These are phyloP conservation scores for Zoanthus sansibaricus DNA, from an alignment of 92 coral and sea anemone genomes.

Conservation along the genomic window DNA sequence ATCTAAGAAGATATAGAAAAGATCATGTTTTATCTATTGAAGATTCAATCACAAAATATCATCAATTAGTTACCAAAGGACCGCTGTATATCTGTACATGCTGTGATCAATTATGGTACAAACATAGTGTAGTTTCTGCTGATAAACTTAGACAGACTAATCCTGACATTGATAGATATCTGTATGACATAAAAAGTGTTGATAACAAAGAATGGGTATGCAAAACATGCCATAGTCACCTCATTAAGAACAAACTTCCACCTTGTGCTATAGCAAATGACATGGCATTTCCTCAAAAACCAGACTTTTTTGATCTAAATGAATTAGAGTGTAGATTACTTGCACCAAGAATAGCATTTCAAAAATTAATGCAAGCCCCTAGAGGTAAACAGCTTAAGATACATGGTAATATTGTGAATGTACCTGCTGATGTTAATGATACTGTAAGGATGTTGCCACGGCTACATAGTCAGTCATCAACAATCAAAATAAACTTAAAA, in stretches of 20 bases:
- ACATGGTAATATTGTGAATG: slow-evolving; percentile 3
- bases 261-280: slow-evolving; percentile 20
- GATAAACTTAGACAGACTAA: slow-evolving; percentile 54
- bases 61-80: slow-evolving; percentile 15
- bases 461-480: neutral
- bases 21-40: slow-evolving; percentile 6
- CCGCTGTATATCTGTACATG: slow-evolving; percentile 30
- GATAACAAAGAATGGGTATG: slow-evolving; percentile 59
- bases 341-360: neutral
- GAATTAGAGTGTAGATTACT: slow-evolving; percentile 23
- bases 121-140: slow-evolving; percentile 34
- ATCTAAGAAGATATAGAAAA: neutral
- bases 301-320: slow-evolving; percentile 15
- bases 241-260: slow-evolving; percentile 6
- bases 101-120: slow-evolving; percentile 54
- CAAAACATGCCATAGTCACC: slow-evolving; percentile 28
- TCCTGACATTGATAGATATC: slow-evolving; percentile 58
- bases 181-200: slow-evolving; percentile 59
- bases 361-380: slow-evolving; percentile 30
- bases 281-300: slow-evolving; percentile 5
- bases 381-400: neutral
- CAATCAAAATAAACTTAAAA: neutral
- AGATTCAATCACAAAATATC: slow-evolving; percentile 4
- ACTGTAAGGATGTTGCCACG: slow-evolving; percentile 1
- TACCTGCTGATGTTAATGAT: neutral